These are phyloP conservation scores for Maccullochella peelii DNA, from an alignment of 2,113 vertebrate species.

Conservation along the genomic window DNA sequence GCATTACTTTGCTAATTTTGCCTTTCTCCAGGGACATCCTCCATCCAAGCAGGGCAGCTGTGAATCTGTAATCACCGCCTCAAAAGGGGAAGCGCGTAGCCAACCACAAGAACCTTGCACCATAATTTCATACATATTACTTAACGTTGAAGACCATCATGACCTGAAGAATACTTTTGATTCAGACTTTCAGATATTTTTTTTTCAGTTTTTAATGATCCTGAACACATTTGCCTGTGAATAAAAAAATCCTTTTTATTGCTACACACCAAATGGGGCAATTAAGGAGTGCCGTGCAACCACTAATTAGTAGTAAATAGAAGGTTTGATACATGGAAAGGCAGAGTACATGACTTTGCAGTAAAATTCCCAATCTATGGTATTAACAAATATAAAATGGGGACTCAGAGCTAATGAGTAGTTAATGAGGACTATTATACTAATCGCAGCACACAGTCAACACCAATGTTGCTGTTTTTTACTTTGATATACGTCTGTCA, in stretches of 20 bases:
- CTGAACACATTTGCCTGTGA: conserved; percentile 20
- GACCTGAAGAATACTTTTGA: background rate
- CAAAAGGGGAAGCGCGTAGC: conserved; percentile 7
- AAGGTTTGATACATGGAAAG: conserved; percentile 30
- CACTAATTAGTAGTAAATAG: conserved; percentile 56
- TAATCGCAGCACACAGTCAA: conserved; percentile 37
- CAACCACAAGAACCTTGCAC: background rate
- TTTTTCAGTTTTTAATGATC: conserved; percentile 22
- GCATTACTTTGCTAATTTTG: conserved; percentile 59
- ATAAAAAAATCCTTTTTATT: conserved; percentile 23
- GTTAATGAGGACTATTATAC: conserved; percentile 54
- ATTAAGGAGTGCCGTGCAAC: conserved; percentile 51
- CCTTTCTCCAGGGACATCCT: conserved; percentile 42
- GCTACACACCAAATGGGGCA: conserved; percentile 28
- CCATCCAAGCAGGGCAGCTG: conserved; percentile 60
- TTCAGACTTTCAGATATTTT: background rate
- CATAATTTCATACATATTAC: conserved; percentile 16
- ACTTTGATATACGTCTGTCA: background rate
- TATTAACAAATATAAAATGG: conserved; percentile 56
- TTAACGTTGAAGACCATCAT: background rate
- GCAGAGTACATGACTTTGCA: conserved; percentile 25
- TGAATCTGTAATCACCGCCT: conserved; percentile 49
- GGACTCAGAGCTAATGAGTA: conserved; percentile 43
- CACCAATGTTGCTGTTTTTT: conserved; percentile 3
- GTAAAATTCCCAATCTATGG: conserved; percentile 46